Evolutionary conservation across 2,113 vertebrate species (phyloP).

Genomic region (Symphodus melops): DNA sequence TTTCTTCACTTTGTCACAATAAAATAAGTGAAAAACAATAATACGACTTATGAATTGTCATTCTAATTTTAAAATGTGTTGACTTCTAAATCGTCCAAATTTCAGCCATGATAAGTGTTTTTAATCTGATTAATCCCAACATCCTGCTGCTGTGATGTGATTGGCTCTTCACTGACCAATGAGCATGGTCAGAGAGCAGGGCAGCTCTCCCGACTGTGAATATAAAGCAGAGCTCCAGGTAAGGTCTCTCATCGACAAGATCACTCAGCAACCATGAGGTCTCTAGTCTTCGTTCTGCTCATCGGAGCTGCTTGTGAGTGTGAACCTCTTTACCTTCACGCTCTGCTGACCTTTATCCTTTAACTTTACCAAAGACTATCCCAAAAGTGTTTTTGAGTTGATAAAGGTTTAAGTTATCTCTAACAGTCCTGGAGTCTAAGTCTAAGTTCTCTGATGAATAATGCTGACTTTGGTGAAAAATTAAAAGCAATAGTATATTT

Average conservation of each 20-base stretch:
- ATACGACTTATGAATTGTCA: neutral
- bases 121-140: too few species aligned
- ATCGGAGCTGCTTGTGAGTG: conserved; percentile 79
- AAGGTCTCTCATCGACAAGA: conserved; percentile 41
- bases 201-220: neutral
- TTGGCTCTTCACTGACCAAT: neutral
- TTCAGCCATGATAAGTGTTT: neutral
- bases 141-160: neutral
- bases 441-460: too few species aligned
- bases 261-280: conserved; percentile 78
- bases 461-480: too few species aligned
- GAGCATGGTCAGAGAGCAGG: neutral
- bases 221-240: conserved; percentile 45
- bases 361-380: neutral
- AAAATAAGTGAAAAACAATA: too few species aligned
- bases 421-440: too few species aligned
- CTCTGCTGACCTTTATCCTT: conserved; percentile 8
- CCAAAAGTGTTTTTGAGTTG: too few species aligned
- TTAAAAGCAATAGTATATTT: too few species aligned
- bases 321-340: neutral
- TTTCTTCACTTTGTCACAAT: too few species aligned
- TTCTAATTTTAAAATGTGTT: neutral
- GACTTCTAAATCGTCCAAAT: too few species aligned
- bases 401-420: too few species aligned
- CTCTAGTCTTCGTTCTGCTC: conserved; percentile 80